Evolutionary conservation across 2,113 vertebrate genomes (phyloP).

Genomic region (Sphaerodactylus townsendi): DNA sequence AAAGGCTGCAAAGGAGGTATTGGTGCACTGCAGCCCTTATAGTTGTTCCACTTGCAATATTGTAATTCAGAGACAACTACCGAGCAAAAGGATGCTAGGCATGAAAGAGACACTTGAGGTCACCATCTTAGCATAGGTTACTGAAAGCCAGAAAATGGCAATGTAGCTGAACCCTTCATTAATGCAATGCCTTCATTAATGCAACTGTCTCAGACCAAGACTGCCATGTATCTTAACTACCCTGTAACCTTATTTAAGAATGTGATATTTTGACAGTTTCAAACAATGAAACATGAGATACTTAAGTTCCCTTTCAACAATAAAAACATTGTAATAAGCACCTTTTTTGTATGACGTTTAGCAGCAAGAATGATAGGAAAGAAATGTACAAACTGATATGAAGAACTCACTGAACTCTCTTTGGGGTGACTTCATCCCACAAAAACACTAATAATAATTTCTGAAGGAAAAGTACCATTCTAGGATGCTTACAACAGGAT

Average conservation of each 20-base stretch:
- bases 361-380: rapidly evolving
- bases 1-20: too few species aligned
- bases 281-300: not conserved
- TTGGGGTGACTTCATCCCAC: not conserved
- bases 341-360: not conserved
- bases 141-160: not conserved
- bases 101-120: not conserved
- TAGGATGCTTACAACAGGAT: not conserved
- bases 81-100: not conserved
- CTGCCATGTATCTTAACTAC: not conserved
- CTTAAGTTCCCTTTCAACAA: not conserved
- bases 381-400: rapidly evolving
- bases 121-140: not conserved
- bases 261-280: not conserved
- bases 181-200: not conserved
- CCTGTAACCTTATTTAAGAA: not conserved
- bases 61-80: not conserved
- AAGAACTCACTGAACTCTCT: not conserved
- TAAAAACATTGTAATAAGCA: not conserved
- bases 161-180: not conserved
- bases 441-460: constrained; percentile 4
- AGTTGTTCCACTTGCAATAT: not conserved
- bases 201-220: not conserved
- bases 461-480: constrained; percentile 28
- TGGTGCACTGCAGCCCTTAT: not conserved